These are phyloP conservation scores for Aelia acuminata DNA, from an alignment of 2,888 invertebrate species.

Conservation along the genomic window DNA sequence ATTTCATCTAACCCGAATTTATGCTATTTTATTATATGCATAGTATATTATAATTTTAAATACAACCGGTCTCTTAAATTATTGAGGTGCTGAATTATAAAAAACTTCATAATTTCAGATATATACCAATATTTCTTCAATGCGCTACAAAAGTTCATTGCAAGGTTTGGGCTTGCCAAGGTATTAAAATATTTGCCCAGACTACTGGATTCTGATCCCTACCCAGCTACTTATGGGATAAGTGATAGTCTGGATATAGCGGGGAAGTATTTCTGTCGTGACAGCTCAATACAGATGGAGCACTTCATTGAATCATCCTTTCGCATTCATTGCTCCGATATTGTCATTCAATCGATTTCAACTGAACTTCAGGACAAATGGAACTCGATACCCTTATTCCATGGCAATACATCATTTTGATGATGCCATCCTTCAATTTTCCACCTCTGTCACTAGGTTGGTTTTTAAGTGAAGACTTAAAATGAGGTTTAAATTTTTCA, in stretches of 20 bases:
- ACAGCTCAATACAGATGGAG: conserved; percentile 29
- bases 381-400: neutral
- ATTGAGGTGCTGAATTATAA: too few relatives aligned
- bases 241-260: neutral
- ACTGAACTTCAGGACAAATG: conserved; percentile 16
- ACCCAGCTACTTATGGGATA: neutral
- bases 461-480: neutral
- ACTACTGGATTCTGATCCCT: neutral
- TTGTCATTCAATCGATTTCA: conserved; percentile 21
- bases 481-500: too few relatives aligned
- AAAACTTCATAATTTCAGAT: too few relatives aligned
- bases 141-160: too few relatives aligned
- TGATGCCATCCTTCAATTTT: neutral
- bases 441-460: neutral
- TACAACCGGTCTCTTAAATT: too few relatives aligned
- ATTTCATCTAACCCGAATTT: too few relatives aligned
- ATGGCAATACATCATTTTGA: conserved; percentile 6
- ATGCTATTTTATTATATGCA: too few relatives aligned
- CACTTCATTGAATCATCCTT: conserved; percentile 20
- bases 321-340: conserved; percentile 28
- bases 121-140: too few relatives aligned
- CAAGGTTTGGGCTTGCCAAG: too few relatives aligned
- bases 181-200: neutral
- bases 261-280: neutral
- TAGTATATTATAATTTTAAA: too few relatives aligned